Evolutionary conservation across 2,888 invertebrate genomes (phyloP).

Genomic region (Ommatoiulus sabulosus): DNA sequence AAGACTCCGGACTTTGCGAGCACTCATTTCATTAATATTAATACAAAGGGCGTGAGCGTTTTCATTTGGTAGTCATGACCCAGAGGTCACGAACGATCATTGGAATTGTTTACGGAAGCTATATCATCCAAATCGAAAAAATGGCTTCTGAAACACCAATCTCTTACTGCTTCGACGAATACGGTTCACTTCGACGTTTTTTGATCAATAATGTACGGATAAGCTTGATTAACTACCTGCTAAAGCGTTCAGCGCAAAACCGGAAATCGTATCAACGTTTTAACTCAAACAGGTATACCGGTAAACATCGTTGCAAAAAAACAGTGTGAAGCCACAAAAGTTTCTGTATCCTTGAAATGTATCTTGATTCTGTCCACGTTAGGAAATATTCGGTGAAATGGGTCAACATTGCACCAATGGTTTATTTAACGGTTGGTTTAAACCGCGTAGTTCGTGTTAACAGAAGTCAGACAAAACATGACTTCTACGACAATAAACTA

Average conservation of each 20-base stretch:
- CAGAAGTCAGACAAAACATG: too few relatives aligned
- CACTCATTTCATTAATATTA: background rate
- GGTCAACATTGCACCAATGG: too few relatives aligned
- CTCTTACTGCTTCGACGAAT: background rate
- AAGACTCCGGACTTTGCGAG: background rate
- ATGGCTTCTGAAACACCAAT: background rate
- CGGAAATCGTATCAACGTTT: background rate
- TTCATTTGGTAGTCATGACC: background rate
- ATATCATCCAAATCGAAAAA: background rate
- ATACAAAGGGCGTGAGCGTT: background rate
- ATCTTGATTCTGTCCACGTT: too few relatives aligned
- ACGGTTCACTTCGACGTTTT: background rate
- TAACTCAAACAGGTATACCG: background rate
- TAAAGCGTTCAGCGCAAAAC: background rate
- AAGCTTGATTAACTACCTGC: background rate
- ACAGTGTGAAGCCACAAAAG: background rate
- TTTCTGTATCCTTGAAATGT: background rate
- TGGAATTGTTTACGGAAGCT: constrained; percentile 38
- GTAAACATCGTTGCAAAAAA: background rate
- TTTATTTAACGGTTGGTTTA: too few relatives aligned
- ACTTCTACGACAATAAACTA: too few relatives aligned
- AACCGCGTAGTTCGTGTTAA: too few relatives aligned
- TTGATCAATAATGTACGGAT: background rate
- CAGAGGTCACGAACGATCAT: constrained; percentile 30
- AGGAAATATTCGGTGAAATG: too few relatives aligned